phyloP scores from a whole-genome alignment of 2,888 invertebrate species.

The Philaethria dido region DNA sequence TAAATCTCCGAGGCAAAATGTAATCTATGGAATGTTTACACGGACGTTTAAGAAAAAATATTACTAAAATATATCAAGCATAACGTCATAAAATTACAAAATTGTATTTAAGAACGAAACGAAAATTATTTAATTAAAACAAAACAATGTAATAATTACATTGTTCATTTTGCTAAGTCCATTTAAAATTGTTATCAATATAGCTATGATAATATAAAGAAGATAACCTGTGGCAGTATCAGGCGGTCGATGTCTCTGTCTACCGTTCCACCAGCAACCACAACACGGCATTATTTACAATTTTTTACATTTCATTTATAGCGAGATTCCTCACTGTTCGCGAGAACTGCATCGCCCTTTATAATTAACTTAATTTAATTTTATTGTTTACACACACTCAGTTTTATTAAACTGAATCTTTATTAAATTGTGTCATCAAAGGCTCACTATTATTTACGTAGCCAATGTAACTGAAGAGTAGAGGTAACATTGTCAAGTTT shows the following conservation, averaged over 20 bases:
- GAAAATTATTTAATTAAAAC: neutral
- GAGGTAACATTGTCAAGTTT: slow-evolving; percentile 49
- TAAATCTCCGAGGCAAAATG: slow-evolving; percentile 23
- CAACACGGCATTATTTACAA: slow-evolving; percentile 71
- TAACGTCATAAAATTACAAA: neutral
- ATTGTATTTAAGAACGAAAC: neutral
- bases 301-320: slow-evolving; percentile 39
- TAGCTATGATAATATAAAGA: neutral
- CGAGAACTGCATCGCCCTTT: neutral
- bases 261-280: slow-evolving; percentile 81
- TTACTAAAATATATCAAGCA: neutral
- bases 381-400: neutral
- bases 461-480: slow-evolving; percentile 47
- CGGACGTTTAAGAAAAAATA: slow-evolving; percentile 7
- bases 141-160: neutral
- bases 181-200: neutral
- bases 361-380: neutral
- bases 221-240: slow-evolving; percentile 66
- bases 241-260: slow-evolving; percentile 78
- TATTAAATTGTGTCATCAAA: slow-evolving; percentile 29
- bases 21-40: slow-evolving; percentile 6
- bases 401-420: neutral
- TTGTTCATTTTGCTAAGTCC: neutral
- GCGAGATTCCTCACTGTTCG: neutral
- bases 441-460: slow-evolving; percentile 50